phyloP scores from a whole-genome alignment of 2,113 vertebrate species.

The Otolemur garnettii region DNA sequence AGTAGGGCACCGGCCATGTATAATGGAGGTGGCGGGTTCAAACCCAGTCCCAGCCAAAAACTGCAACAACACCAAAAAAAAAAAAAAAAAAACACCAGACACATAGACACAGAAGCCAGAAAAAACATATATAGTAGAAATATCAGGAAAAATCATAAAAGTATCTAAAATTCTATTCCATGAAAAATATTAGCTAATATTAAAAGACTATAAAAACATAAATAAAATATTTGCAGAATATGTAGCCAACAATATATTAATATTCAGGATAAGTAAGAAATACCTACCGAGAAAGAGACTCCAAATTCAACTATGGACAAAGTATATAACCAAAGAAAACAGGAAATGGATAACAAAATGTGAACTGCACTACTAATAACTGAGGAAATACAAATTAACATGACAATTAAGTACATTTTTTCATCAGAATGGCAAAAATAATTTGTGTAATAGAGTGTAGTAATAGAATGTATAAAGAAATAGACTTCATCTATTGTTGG shows the following conservation, averaged over 20 bases:
- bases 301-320: background rate
- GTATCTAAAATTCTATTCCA: background rate
- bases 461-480: background rate
- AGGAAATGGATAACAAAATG: constrained; percentile 35
- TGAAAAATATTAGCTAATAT: background rate
- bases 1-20: too few species aligned
- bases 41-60: too few species aligned
- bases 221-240: background rate
- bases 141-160: background rate
- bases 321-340: background rate
- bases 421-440: background rate
- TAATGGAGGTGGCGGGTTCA: too few species aligned
- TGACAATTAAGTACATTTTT: background rate
- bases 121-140: background rate
- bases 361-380: background rate
- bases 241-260: background rate
- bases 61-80: too few species aligned
- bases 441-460: background rate
- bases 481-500: background rate
- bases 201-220: background rate
- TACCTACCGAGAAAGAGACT: background rate
- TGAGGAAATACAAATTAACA: constrained; percentile 26
- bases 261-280: background rate
- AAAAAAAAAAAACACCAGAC: too few species aligned
- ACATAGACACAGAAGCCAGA: background rate